Percentiles rank a stretch among this genome's conserved stretches.
These are phyloP conservation scores for Heteromyza rotundicornis DNA, from an alignment of 2,888 invertebrate genomes.

Conservation along the genomic window DNA sequence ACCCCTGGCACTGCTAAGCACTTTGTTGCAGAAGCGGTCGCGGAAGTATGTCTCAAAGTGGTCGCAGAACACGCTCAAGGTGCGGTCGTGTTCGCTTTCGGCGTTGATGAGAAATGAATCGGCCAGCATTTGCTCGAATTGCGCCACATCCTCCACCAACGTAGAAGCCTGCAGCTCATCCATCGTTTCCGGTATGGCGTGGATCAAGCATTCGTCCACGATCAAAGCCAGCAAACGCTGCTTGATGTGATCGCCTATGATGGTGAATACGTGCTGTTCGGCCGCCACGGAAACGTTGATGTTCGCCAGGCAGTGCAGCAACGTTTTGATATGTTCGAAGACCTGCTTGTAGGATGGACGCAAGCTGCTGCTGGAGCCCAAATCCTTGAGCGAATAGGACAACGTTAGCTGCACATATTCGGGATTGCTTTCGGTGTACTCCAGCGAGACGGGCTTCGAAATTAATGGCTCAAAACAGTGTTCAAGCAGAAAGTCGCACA, in stretches of 20 bases:
- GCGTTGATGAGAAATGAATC: slow-evolving; percentile 66
- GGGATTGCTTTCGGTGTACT: slow-evolving; percentile 42
- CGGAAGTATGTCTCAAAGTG: slow-evolving; percentile 80
- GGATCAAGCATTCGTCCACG: slow-evolving; percentile 75
- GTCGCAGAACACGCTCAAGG: slow-evolving; percentile 73
- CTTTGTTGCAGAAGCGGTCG: slow-evolving; percentile 76
- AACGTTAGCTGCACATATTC: slow-evolving; percentile 48
- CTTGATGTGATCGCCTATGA: slow-evolving; percentile 67
- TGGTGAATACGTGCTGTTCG: slow-evolving; percentile 51
- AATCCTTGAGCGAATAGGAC: slow-evolving; percentile 54
- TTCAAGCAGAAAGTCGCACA: slow-evolving; percentile 56
- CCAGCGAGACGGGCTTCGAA: slow-evolving; percentile 56
- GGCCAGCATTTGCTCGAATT: slow-evolving; percentile 71
- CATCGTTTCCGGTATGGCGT: slow-evolving; percentile 78
- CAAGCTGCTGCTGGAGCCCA: slow-evolving; percentile 38
- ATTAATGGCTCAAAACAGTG: slow-evolving; percentile 60
- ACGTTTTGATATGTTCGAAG: slow-evolving; percentile 48
- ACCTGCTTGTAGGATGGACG: slow-evolving; percentile 59
- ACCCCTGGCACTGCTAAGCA: slow-evolving; percentile 71
- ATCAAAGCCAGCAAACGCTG: slow-evolving; percentile 70
- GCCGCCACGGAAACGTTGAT: slow-evolving; percentile 55
- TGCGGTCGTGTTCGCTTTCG: slow-evolving; percentile 65
- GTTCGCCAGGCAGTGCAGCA: slow-evolving; percentile 48
- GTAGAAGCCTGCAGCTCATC: slow-evolving; percentile 73
- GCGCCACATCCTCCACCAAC: slow-evolving; percentile 70